Evolutionary conservation across 2,113 vertebrate species (phyloP).

Genomic region (Chauna torquata): DNA sequence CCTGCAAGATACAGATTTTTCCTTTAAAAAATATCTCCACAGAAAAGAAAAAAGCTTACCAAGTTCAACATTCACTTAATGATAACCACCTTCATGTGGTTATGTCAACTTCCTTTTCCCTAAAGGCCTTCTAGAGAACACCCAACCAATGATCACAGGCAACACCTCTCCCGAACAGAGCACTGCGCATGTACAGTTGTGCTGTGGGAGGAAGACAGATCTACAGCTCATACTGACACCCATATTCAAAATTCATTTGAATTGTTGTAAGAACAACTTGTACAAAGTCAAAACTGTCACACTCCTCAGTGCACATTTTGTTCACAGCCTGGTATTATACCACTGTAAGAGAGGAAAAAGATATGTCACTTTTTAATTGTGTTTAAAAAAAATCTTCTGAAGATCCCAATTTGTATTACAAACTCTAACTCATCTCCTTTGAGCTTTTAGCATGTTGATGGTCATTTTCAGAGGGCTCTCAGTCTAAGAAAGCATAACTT

Average conservation of each 20-base stretch:
- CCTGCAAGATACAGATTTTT: not conserved
- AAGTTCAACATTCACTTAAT: not conserved
- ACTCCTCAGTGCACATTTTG: not conserved
- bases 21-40: not conserved
- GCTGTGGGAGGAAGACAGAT: not conserved
- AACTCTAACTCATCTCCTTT: not conserved
- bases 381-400: not conserved
- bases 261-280: not conserved
- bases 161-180: not conserved
- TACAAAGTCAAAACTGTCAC: not conserved
- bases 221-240: not conserved
- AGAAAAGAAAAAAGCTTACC: not conserved
- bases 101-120: not conserved
- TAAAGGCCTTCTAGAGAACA: not conserved
- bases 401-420: not conserved
- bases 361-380: not conserved
- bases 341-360: not conserved
- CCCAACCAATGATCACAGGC: not conserved
- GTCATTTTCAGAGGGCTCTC: not conserved
- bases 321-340: not conserved
- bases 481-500: not conserved
- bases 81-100: not conserved
- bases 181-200: rapidly evolving
- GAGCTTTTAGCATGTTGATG: not conserved
- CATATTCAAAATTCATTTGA: not conserved